Conservation (phyloP, 1,140 invertebrate species). For the Agraylea sexmaculata region DNA sequence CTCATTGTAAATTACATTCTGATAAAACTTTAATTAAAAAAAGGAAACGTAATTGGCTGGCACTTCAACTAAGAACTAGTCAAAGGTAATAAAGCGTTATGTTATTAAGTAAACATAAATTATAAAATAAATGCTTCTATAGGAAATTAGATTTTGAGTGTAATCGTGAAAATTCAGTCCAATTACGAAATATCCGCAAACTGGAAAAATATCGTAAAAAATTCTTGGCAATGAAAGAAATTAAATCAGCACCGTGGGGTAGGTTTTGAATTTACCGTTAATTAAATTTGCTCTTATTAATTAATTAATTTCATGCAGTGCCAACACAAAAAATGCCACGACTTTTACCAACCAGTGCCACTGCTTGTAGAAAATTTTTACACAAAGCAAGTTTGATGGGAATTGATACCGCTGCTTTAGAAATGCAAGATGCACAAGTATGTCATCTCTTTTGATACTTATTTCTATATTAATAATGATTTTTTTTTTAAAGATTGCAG, state of each 20-base stretch:
- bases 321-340: constrained; percentile 91
- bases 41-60: constrained; percentile 78
- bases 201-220: constrained; percentile 63
- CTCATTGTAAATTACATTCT: constrained; percentile 87
- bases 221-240: constrained; percentile 60
- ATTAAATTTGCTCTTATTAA: constrained; percentile 8
- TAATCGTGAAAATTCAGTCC: constrained; percentile 48
- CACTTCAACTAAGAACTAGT: constrained; percentile 70
- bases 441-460: neutral
- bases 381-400: constrained; percentile 86
- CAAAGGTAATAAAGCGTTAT: constrained; percentile 38
- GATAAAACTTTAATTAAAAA: constrained; percentile 68
- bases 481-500: constrained; percentile 41
- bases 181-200: constrained; percentile 64
- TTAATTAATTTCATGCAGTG: constrained; percentile 40
- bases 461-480: neutral
- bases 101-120: neutral
- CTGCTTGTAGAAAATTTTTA: constrained; percentile 70
- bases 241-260: constrained; percentile 77
- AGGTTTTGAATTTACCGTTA: constrained; percentile 23
- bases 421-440: constrained; percentile 66
- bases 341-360: constrained; percentile 78
- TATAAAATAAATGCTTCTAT: constrained; percentile 13
- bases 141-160: constrained; percentile 32
- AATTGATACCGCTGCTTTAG: constrained; percentile 62